Evolutionary conservation across 2,113 vertebrate species (phyloP), one percentile per base, ranked within the genome.

Genomic region (Leptobrachium leishanense): DNA sequence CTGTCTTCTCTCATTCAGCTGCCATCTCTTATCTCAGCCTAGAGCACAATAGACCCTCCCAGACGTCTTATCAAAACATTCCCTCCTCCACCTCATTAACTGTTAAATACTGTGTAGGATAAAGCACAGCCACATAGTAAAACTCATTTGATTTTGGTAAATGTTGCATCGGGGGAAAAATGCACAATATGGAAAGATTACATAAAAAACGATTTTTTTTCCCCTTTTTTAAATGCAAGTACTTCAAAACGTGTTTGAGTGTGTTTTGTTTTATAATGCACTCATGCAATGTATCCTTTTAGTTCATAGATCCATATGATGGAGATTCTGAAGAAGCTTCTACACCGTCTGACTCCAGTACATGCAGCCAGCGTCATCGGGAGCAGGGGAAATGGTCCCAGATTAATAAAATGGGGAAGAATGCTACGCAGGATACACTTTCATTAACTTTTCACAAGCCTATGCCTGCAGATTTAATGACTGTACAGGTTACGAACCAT

Each of bases 231-330:
- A n/a, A n/a, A n/a, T n/a, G n/a, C n/a, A n/a, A n/a, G 20, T 31
- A 31, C 20, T 31, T 31, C 50, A 54, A 11, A 8, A 54, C 11
- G 4, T 12, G 55, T 59, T 59, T 2, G 55, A 59, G 10, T 59
- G 9, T 59, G 13, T 50, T 50, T 50, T 50, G 4, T 8, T 8
- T 50, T 50, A 5, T 50, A 5, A 8, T 50, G 46, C 46, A 1
- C 46, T 50, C 8, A 50, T 13, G 6, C 3, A 31, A 2, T 72
- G 39, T 4, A 43, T 15, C n/a, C 1, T 42, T 77, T 82, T 84
- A 97, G 96, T 87, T 90, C 84, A 79, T 89, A 91, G 96, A 96
- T 85, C 94, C 94, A 0, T 93, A 93, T 0, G 94, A 96, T 3
- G 93, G 91, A 0, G 92, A 95, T 74, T 94, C 90, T 2, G 96